phyloP scores from a whole-genome alignment of 2,888 invertebrate species.

The Metacarcinus magister region DNA sequence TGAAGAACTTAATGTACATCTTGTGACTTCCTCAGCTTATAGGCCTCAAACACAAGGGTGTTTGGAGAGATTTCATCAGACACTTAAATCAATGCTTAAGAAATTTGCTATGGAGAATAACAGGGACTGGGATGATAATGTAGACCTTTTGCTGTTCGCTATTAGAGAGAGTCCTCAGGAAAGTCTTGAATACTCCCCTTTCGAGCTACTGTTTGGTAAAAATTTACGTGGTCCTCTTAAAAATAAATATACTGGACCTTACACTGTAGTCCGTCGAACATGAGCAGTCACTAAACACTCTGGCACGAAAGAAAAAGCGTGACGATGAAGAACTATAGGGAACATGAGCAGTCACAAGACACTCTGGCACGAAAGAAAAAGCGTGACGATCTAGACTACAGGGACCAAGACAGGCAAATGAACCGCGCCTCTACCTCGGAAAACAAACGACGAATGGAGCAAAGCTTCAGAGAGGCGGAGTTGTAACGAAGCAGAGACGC shows the following conservation, averaged over 20 bases:
- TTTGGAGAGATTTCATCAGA: conserved; percentile 52
- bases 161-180: conserved; percentile 58
- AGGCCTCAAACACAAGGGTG: conserved; percentile 13
- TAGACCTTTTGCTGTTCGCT: conserved; percentile 12
- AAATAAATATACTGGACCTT: background rate
- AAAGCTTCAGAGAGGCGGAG: no score
- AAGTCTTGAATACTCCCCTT: background rate
- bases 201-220: conserved; percentile 22
- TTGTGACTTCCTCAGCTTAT: background rate
- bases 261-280: background rate
- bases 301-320: no score
- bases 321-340: no score
- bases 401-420: no score
- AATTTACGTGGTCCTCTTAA: background rate
- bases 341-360: no score
- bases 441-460: no score
- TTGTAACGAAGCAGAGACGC: no score
- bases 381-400: no score
- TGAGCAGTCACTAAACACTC: no score
- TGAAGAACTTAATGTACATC: background rate
- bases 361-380: background rate
- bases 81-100: conserved; percentile 5
- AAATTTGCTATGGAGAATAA: conserved; percentile 10
- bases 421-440: no score
- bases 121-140: background rate